Base-by-base conservation (phyloP, 2,113 vertebrate genomes). In the Aegypius monachus region DNA sequence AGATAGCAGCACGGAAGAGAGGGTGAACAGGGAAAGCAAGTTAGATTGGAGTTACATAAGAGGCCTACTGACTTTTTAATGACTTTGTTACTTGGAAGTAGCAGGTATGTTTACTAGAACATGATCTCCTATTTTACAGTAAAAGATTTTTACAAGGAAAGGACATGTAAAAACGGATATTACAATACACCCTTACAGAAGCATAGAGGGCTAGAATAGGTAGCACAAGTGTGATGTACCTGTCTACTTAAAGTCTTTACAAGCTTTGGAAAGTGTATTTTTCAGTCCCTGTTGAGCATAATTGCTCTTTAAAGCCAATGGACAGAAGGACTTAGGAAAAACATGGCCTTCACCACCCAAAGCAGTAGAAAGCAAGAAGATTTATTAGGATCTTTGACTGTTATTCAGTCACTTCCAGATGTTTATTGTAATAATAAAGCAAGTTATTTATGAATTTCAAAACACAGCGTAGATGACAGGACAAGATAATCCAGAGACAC, bases 101-200 rank as follows among this genome's bases (percentile, higher is more conserved):
- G 82, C 81, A 89, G 94, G 91, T 92, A 92, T 34, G 50, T 89
- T 93, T 89, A 91, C 88, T 71, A 96, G 93, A 95, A 81, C 56
- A 71, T 38, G n/a, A 92, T 56, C 90, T 90, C 71, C 75, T 79
- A 25, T 74, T 86, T 84, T 92, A 93, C 88, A 71, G 88, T 74
- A 88, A 94, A 78, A 70, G 45, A 26, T 19, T 84, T 68, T 86
- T 58, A 58, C 34, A 50, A 71, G 22, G 53, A 73, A 45, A 80
- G 55, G 25, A 65, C 25, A 40, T 4, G 53, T 74, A 40, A 50
- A 82, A 91, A 38, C 10, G 20, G 56, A 67, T 67, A 70, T 74
- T 48, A 26, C 13, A 58, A 25, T 56, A 43, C 6, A 56, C 16
- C 31, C 14, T 77, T 34, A 38, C 34, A 90, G 55, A 50, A 80